Evolutionary conservation across 2,113 vertebrate species (phyloP).

Genomic region (Burhinus bistriatus): DNA sequence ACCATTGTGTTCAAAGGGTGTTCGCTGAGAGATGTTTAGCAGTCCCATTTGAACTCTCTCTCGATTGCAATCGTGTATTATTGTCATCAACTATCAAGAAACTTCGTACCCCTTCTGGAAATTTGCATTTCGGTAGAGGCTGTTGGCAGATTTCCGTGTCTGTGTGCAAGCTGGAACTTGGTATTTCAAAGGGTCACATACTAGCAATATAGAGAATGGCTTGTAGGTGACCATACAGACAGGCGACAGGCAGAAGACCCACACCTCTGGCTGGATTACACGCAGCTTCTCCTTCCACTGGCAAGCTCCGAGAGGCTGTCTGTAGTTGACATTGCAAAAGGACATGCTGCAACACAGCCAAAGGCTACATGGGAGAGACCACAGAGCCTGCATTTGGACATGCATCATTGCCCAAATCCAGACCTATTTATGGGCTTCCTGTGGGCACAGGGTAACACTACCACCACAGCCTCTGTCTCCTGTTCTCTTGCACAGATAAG

Average conservation of each 20-base stretch:
- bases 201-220: neutral
- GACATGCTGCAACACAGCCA: neutral
- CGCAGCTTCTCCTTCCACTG: neutral
- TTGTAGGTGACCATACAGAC: neutral
- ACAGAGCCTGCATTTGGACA: neutral
- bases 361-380: neutral
- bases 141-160: neutral
- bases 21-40: neutral
- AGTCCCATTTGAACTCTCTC: neutral
- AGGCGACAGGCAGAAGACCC: neutral
- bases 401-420: neutral
- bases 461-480: accelerated
- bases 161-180: neutral
- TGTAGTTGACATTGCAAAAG: neutral
- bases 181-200: neutral
- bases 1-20: neutral
- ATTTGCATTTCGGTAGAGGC: neutral
- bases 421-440: neutral
- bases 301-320: neutral
- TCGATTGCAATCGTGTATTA: neutral
- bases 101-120: neutral
- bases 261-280: neutral
- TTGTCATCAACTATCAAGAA: neutral
- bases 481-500: too few species aligned
- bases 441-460: neutral